These are phyloP conservation scores for Drosophila subquinaria DNA, from an alignment of 2,888 invertebrate genomes.

Conservation along the genomic window DNA sequence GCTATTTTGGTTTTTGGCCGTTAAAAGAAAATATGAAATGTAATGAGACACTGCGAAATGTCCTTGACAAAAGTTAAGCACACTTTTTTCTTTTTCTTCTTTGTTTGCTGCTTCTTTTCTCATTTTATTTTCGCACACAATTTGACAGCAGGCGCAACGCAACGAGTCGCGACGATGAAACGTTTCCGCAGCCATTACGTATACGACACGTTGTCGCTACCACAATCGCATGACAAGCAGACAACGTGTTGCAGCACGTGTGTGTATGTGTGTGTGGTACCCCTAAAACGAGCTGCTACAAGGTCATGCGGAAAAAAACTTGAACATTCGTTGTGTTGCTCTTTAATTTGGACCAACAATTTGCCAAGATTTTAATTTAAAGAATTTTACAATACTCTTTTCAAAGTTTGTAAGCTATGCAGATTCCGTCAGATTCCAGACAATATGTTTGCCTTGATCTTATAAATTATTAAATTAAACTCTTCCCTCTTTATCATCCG, in stretches of 20 bases:
- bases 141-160: slow-evolving; percentile 71
- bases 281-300: slow-evolving; percentile 38
- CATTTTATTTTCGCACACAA: slow-evolving; percentile 65
- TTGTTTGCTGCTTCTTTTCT: slow-evolving; percentile 16
- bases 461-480: no score
- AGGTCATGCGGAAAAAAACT: slow-evolving; percentile 45
- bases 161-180: slow-evolving; percentile 38
- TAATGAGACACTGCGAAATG: slow-evolving; percentile 70
- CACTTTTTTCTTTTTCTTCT: slow-evolving; percentile 10
- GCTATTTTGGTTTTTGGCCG: slow-evolving; percentile 50
- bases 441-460: no score
- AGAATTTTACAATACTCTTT: slow-evolving; percentile 19
- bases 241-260: slow-evolving; percentile 69
- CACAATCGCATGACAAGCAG: slow-evolving; percentile 49
- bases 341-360: slow-evolving; percentile 70
- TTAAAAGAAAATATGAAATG: slow-evolving; percentile 67
- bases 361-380: slow-evolving; percentile 54
- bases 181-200: slow-evolving; percentile 67
- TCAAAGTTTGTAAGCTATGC: not conserved
- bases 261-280: slow-evolving; percentile 7
- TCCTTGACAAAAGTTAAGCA: slow-evolving; percentile 75
- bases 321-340: slow-evolving; percentile 27
- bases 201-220: slow-evolving; percentile 61
- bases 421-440: no score
- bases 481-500: no score